Percentiles rank a stretch among this genome's conserved stretches.
Evolutionary conservation across 2,113 vertebrate genomes (phyloP).

Genomic region (Grantiella picta): DNA sequence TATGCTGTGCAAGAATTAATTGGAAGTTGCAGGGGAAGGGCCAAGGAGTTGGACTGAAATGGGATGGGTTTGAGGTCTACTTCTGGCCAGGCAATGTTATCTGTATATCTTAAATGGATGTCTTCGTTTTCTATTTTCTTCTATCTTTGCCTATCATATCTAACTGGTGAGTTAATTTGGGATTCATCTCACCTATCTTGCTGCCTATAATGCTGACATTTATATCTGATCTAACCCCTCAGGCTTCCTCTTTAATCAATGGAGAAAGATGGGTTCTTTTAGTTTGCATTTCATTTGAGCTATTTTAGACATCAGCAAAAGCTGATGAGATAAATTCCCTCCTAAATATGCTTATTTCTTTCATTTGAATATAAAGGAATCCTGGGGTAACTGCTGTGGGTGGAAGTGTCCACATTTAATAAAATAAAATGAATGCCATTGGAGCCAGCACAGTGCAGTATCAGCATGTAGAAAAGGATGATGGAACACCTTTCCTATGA

Average conservation of each 20-base stretch:
- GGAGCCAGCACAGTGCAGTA: background rate
- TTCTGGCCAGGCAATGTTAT: background rate
- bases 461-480: background rate
- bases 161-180: background rate
- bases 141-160: background rate
- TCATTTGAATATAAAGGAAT: background rate
- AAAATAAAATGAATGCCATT: background rate
- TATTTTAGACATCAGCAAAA: conserved; percentile 37
- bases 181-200: conserved; percentile 34
- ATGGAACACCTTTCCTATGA: background rate
- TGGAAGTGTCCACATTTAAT: background rate
- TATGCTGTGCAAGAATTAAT: background rate
- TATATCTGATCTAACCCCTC: conserved; percentile 36
- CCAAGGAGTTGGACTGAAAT: background rate
- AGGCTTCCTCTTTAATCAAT: conserved; percentile 60
- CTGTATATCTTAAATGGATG: background rate
- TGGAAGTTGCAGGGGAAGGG: background rate
- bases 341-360: conserved; percentile 34
- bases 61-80: background rate
- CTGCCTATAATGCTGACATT: conserved; percentile 35
- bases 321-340: conserved; percentile 26
- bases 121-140: background rate
- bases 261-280: conserved; percentile 29
- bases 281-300: conserved; percentile 39
- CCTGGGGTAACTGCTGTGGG: background rate